Conservation (phyloP, 2,888 invertebrate genomes). For the Acrocera orbiculus region DNA sequence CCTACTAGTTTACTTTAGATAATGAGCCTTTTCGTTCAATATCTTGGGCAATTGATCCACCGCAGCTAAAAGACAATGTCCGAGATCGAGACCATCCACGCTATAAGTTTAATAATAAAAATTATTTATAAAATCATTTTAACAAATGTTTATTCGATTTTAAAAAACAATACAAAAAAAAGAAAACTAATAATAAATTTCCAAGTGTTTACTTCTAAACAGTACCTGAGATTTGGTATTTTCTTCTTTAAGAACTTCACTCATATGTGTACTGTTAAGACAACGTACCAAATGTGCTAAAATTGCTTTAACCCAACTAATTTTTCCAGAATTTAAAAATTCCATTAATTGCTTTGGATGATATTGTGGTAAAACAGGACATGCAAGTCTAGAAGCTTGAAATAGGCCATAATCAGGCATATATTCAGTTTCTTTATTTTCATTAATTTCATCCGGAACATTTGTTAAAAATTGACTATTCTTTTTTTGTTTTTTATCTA, state of each 20-base stretch:
- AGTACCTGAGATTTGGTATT: constrained; percentile 21
- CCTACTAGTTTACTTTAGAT: constrained; percentile 34
- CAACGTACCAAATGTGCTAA: constrained; percentile 85
- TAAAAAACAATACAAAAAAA: neutral
- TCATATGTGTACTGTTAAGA: constrained; percentile 42
- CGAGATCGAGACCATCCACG: constrained; percentile 77
- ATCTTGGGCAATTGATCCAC: constrained; percentile 54
- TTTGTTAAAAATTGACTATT: constrained; percentile 19
- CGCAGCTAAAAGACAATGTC: constrained; percentile 75
- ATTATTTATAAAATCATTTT: neutral
- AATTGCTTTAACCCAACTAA: constrained; percentile 95
- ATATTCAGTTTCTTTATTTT: constrained; percentile 48
- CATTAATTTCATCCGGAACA: constrained; percentile 13
- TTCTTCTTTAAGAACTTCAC: constrained; percentile 38
- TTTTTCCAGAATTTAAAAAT: constrained; percentile 92
- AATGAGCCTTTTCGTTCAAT: constrained; percentile 60
- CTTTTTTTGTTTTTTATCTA: constrained; percentile 44
- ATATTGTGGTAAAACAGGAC: constrained; percentile 95
- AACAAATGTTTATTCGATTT: neutral
- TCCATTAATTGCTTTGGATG: constrained; percentile 99
- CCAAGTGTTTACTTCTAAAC: neutral
- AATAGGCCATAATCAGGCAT: constrained; percentile 91
- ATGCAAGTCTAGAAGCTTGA: constrained; percentile 92
- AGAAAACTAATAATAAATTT: neutral
- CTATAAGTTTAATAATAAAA: constrained; percentile 30